Evolutionary conservation across 2,113 vertebrate genomes (phyloP).

Genomic region (Etia nguti): DNA sequence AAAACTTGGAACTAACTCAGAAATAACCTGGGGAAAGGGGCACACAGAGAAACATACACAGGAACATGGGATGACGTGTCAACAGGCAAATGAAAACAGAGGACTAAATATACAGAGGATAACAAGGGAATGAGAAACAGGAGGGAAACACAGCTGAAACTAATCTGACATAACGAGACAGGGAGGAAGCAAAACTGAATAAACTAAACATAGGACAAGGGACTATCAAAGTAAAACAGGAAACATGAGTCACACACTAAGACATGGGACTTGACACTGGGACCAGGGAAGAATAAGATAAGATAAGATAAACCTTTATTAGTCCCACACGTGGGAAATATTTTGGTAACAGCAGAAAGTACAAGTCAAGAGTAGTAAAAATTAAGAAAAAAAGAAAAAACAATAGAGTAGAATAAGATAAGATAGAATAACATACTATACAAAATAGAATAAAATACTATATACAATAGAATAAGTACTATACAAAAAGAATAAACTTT

Average conservation of each 20-base stretch:
- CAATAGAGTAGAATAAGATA: neutral
- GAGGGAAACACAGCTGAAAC: neutral
- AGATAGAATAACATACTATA: neutral
- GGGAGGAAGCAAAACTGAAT: neutral
- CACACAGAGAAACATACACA: neutral
- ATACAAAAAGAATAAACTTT: neutral
- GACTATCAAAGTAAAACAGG: neutral
- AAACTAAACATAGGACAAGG: neutral
- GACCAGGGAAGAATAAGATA: neutral
- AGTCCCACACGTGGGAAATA: fast-evolving
- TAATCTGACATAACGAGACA: neutral
- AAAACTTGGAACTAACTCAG: neutral
- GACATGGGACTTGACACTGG: neutral
- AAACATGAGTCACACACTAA: neutral
- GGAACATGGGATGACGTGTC: neutral
- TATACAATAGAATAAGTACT: neutral
- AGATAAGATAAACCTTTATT: neutral
- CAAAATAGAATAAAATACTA: neutral
- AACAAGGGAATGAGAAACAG: neutral
- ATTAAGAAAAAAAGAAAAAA: neutral
- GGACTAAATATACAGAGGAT: neutral
- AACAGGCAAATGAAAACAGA: neutral
- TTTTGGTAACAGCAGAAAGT: neutral
- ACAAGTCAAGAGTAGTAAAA: neutral
- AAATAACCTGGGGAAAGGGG: neutral